These are phyloP conservation scores for Denticeps clupeoides DNA, from an alignment of 2,797 vertebrate genomes.

Conservation along the genomic window DNA sequence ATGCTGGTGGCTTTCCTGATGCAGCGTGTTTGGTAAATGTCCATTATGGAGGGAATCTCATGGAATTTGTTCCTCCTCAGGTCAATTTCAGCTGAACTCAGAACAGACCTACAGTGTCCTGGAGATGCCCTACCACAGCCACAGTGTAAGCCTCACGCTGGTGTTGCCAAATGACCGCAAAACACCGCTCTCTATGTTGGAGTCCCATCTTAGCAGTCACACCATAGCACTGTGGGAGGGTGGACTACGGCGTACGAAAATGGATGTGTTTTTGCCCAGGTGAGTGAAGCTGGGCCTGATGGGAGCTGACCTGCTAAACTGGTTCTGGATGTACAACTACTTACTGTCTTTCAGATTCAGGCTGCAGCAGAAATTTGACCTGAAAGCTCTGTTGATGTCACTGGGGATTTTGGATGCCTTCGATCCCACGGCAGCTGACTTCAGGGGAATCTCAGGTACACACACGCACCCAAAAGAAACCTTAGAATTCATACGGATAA, in stretches of 20 bases:
- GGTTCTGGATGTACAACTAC: too few species aligned
- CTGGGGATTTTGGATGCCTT: constrained; percentile 79
- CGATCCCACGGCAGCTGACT: constrained; percentile 69
- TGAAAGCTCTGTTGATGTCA: constrained; percentile 65
- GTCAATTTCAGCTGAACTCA: constrained; percentile 64
- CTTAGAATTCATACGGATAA: too few species aligned
- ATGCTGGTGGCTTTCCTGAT: too few species aligned
- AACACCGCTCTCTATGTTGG: constrained; percentile 55
- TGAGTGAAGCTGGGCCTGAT: too few species aligned
- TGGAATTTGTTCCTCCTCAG: constrained; percentile 45
- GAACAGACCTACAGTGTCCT: constrained; percentile 64
- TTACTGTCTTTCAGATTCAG: too few species aligned
- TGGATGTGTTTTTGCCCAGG: constrained; percentile 84
- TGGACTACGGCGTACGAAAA: constrained; percentile 65
- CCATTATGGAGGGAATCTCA: too few species aligned
- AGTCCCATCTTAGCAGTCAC: constrained; percentile 63
- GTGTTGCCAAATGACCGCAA: constrained; percentile 67
- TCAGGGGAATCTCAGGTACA: constrained; percentile 81
- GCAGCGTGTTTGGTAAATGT: too few species aligned
- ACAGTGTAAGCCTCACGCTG: constrained; percentile 65
- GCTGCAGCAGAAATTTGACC: constrained; percentile 73
- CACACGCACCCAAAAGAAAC: too few species aligned
- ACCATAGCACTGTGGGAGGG: constrained; percentile 62
- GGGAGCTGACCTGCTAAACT: fast-evolving
- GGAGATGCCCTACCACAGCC: constrained; percentile 71